phyloP scores from a whole-genome alignment of 2,888 invertebrate species.

The Mesoligia furuncula region DNA sequence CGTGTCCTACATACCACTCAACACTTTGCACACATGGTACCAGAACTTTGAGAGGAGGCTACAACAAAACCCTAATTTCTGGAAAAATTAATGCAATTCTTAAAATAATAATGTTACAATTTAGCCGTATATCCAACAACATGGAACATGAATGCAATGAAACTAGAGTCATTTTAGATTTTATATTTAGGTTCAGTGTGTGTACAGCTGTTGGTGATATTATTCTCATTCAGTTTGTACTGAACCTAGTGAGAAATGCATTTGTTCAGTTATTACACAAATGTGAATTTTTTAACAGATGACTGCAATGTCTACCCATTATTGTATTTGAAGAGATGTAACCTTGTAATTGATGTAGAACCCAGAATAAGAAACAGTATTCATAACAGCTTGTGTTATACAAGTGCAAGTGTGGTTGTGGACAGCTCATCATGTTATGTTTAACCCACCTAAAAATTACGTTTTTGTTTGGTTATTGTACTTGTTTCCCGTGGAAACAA shows the following conservation, averaged over 20 bases:
- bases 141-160: constrained; percentile 40
- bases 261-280: constrained; percentile 1
- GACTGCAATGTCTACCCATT: neutral
- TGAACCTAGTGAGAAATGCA: constrained; percentile 8
- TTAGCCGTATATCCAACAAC: constrained; percentile 30
- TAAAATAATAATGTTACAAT: constrained; percentile 10
- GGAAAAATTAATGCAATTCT: constrained; percentile 91
- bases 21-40: constrained; percentile 97
- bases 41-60: constrained; percentile 97
- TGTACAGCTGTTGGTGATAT: constrained; percentile 19
- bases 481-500: constrained; percentile 48
- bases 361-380: constrained; percentile 14
- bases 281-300: neutral
- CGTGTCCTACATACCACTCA: constrained; percentile 96
- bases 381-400: neutral
- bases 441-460: constrained; percentile 16
- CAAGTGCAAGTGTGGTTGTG: constrained; percentile 13
- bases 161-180: constrained; percentile 47
- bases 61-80: constrained; percentile 97
- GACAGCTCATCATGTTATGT: constrained; percentile 5
- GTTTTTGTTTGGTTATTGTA: constrained; percentile 22
- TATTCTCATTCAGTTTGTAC: constrained; percentile 16
- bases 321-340: constrained; percentile 8
- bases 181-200: constrained; percentile 31
- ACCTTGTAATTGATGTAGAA: constrained; percentile 4